Evolutionary conservation across 2,113 vertebrate genomes (phyloP).

Genomic region (Excalfactoria chinensis): DNA sequence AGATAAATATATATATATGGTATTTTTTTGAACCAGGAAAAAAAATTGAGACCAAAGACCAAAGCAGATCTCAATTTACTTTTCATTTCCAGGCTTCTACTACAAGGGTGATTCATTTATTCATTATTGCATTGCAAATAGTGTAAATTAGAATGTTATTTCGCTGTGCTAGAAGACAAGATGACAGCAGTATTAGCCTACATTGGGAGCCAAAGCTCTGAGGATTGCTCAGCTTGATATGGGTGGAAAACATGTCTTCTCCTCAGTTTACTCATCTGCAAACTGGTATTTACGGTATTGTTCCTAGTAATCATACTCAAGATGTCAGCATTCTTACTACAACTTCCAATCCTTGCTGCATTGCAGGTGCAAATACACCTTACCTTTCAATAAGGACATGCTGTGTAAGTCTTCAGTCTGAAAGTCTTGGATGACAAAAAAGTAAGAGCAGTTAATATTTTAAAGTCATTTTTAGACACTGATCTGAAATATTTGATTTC

Average conservation of each 20-base stretch:
- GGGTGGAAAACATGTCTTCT: not conserved
- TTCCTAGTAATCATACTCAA: not conserved
- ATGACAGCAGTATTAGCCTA: not conserved
- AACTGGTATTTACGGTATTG: not conserved
- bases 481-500: constrained; percentile 16
- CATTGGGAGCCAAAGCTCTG: not conserved
- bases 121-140: not conserved
- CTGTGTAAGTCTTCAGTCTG: not conserved
- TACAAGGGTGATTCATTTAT: not conserved
- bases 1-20: too few relatives aligned
- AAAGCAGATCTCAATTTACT: not conserved
- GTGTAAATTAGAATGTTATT: not conserved
- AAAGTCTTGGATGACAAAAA: not conserved
- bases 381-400: not conserved
- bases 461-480: not conserved
- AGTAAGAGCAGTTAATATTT: not conserved
- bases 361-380: not conserved
- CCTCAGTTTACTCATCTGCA: not conserved
- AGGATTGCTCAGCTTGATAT: not conserved
- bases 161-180: not conserved
- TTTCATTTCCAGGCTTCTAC: not conserved
- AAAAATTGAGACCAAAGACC: not conserved
- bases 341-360: not conserved
- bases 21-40: not conserved
- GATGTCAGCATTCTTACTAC: not conserved